A percentile compares a stretch with the other conserved stretches of the same genome.
phyloP scores from a whole-genome alignment of 2,113 vertebrate genomes.

The Planiliza haematocheilus region DNA sequence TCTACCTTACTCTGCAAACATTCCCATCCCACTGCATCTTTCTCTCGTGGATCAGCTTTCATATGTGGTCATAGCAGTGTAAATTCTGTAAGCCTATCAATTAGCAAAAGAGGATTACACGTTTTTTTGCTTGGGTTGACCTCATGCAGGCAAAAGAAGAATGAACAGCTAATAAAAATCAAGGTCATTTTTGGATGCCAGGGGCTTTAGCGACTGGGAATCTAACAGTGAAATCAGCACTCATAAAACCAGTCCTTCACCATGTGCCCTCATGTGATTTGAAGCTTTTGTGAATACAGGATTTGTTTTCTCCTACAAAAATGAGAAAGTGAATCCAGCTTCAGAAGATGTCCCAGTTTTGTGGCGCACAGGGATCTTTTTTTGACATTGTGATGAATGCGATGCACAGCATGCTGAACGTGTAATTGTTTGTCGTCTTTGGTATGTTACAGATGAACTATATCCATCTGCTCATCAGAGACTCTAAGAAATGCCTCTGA shows the following conservation, averaged over 20 bases:
- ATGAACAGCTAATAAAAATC: constrained; percentile 47
- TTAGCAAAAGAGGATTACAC: constrained; percentile 75
- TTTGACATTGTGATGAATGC: constrained; percentile 1
- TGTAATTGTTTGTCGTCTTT: constrained; percentile 65
- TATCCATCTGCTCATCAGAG: constrained; percentile 69
- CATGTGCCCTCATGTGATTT: constrained; percentile 8
- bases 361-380: constrained; percentile 12
- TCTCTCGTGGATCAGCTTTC: constrained; percentile 84
- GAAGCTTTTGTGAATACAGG: constrained; percentile 14
- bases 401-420: constrained; percentile 27
- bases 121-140: constrained; percentile 58
- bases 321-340: constrained; percentile 9
- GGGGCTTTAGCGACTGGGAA: constrained; percentile 65
- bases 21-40: constrained; percentile 45
- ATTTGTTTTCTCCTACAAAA: constrained; percentile 14
- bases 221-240: constrained; percentile 65
- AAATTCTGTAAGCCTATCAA: constrained; percentile 81
- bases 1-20: constrained; percentile 73
- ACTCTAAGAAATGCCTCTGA: constrained; percentile 76
- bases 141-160: constrained; percentile 25
- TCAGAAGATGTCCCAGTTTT: constrained; percentile 20
- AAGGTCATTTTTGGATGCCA: constrained; percentile 44
- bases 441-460: constrained; percentile 61
- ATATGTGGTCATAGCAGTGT: constrained; percentile 69
- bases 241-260: constrained; percentile 34